Evolutionary conservation across 2,797 vertebrate genomes (phyloP).

Genomic region (Australoheros facetus): DNA sequence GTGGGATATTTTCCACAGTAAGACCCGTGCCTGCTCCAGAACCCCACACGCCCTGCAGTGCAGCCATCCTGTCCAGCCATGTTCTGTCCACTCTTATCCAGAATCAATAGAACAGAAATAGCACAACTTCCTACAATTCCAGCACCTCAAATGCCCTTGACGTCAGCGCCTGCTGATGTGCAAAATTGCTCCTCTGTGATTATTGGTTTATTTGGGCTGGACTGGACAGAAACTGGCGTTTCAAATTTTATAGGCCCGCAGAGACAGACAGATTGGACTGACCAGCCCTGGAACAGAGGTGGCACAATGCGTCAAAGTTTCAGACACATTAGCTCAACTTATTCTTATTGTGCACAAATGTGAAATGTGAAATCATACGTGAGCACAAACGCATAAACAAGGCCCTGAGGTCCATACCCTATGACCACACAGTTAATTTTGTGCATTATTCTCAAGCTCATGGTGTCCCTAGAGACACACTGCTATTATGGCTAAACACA

Average conservation of each 20-base stretch:
- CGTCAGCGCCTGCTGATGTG: slow-evolving; percentile 29
- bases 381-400: not conserved
- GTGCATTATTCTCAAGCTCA: not conserved
- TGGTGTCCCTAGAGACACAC: not conserved
- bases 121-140: slow-evolving; percentile 55
- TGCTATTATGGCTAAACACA: not conserved
- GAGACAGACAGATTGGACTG: slow-evolving; percentile 25
- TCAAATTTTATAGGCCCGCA: slow-evolving; percentile 7
- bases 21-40: slow-evolving; percentile 20
- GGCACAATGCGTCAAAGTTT: not conserved
- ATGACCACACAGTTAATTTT: not conserved
- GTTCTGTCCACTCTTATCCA: slow-evolving; percentile 38
- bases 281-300: not conserved
- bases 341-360: not conserved
- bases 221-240: slow-evolving; percentile 6
- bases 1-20: slow-evolving; percentile 46
- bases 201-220: slow-evolving; percentile 49
- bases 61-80: slow-evolving; percentile 39
- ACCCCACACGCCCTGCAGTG: slow-evolving; percentile 25
- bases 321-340: not conserved
- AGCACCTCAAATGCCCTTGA: slow-evolving; percentile 46
- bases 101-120: slow-evolving; percentile 66
- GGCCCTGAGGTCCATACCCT: not conserved
- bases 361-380: not conserved
- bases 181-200: slow-evolving; percentile 25